Evolutionary conservation across 1,140 invertebrate species (phyloP).

Genomic region (Saccostrea glomerata): DNA sequence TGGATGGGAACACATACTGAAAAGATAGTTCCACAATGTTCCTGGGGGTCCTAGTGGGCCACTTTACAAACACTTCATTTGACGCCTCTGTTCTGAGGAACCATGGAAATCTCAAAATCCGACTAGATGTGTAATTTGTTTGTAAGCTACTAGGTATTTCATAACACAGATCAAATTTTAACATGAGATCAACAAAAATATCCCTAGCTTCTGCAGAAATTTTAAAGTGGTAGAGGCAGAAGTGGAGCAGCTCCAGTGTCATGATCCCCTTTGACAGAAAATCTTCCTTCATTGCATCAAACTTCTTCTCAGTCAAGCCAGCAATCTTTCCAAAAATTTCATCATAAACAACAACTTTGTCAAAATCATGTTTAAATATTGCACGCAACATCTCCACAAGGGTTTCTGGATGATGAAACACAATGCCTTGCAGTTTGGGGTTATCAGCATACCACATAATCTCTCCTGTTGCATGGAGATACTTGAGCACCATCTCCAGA

Average conservation of each 20-base stretch:
- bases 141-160: constrained; percentile 63
- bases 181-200: constrained; percentile 72
- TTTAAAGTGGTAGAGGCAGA: constrained; percentile 69
- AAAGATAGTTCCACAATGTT: constrained; percentile 68
- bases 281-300: constrained; percentile 69
- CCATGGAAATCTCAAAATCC: constrained; percentile 74
- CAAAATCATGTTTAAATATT: constrained; percentile 75
- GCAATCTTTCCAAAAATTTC: constrained; percentile 57
- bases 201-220: constrained; percentile 69
- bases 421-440: constrained; percentile 65
- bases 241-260: constrained; percentile 71
- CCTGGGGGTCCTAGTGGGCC: constrained; percentile 64
- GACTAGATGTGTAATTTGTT: constrained; percentile 59
- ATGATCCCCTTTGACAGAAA: constrained; percentile 72
- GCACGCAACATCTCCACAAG: constrained; percentile 75
- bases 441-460: constrained; percentile 76
- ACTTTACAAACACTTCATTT: constrained; percentile 57
- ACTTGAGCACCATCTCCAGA: constrained; percentile 69
- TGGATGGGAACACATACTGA: constrained; percentile 67
- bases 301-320: constrained; percentile 61
- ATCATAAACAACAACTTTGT: constrained; percentile 68
- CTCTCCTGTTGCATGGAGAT: constrained; percentile 74
- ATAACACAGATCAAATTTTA: constrained; percentile 75
- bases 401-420: constrained; percentile 74
- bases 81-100: constrained; percentile 68